Evolutionary conservation across 2,888 invertebrate species (phyloP).

Genomic region (Ennomos fuscantarius): DNA sequence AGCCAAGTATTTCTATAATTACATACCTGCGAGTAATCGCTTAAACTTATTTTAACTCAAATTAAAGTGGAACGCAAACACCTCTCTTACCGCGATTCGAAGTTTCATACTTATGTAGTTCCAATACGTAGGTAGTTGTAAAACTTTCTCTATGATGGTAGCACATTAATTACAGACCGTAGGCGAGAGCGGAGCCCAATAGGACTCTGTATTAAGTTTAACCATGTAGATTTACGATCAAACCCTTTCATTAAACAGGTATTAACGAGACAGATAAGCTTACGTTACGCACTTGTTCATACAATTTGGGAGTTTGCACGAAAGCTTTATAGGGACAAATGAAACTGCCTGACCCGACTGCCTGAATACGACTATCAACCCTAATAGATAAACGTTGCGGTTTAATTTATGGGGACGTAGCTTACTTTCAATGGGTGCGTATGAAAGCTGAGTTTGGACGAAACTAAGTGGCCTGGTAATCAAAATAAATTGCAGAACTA

Average conservation of each 20-base stretch:
- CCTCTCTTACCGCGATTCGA: constrained; percentile 71
- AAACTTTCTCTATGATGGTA: constrained; percentile 78
- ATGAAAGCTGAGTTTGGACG: constrained; percentile 37
- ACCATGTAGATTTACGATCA: constrained; percentile 83
- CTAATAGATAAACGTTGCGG: constrained; percentile 66
- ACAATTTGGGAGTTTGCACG: constrained; percentile 71
- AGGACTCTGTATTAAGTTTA: constrained; percentile 77
- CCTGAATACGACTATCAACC: constrained; percentile 63
- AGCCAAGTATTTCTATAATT: constrained; percentile 43
- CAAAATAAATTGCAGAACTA: constrained; percentile 37
- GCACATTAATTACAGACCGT: constrained; percentile 79
- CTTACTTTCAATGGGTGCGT: constrained; percentile 52
- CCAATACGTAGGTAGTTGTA: constrained; percentile 74
- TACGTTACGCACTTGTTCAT: constrained; percentile 77
- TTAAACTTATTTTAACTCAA: constrained; percentile 73
- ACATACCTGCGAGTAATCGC: constrained; percentile 53
- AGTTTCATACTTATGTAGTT: constrained; percentile 79
- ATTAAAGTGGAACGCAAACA: constrained; percentile 73
- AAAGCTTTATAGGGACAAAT: constrained; percentile 70
- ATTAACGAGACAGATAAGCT: constrained; percentile 81
- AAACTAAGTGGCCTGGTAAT: constrained; percentile 38
- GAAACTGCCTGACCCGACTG: constrained; percentile 66
- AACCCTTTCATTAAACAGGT: constrained; percentile 84
- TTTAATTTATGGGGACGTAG: constrained; percentile 62
- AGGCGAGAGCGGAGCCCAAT: constrained; percentile 68